Evolutionary conservation across 1,140 invertebrate species (phyloP).

Genomic region (Ruditapes philippinarum): DNA sequence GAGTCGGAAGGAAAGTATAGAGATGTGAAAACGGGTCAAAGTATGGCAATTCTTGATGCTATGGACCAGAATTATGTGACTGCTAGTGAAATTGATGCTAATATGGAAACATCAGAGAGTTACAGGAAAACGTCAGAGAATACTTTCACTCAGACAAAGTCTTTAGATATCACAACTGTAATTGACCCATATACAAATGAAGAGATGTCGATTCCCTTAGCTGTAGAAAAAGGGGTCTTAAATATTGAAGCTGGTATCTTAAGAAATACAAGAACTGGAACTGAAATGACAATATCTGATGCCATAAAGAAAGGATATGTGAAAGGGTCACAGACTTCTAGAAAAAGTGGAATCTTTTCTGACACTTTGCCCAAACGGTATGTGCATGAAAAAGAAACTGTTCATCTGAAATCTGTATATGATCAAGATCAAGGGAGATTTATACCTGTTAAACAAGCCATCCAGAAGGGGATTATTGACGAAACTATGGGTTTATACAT

Average conservation of each 20-base stretch:
- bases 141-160: constrained; percentile 75
- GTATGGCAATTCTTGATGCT: constrained; percentile 91
- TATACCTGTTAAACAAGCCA: constrained; percentile 91
- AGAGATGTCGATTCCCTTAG: constrained; percentile 92
- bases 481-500: constrained; percentile 92
- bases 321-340: constrained; percentile 84
- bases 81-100: constrained; percentile 75
- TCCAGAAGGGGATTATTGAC: constrained; percentile 92
- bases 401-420: constrained; percentile 86
- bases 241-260: constrained; percentile 77
- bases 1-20: constrained; percentile 89
- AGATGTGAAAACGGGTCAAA: constrained; percentile 91
- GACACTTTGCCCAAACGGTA: constrained; percentile 55
- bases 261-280: constrained; percentile 91
- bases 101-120: constrained; percentile 69
- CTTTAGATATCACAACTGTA: constrained; percentile 78
- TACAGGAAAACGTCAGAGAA: constrained; percentile 69
- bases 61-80: constrained; percentile 74
- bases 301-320: constrained; percentile 92
- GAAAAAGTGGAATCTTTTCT: constrained; percentile 66
- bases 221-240: constrained; percentile 90
- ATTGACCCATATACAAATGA: constrained; percentile 88
- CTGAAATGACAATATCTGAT: constrained; percentile 91
- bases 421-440: constrained; percentile 90
- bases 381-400: constrained; percentile 66